Percentiles rank a stretch among this genome's conserved stretches.
Conservation (phyloP, 2,888 invertebrate genomes). For the Bhutanitis thaidina region DNA sequence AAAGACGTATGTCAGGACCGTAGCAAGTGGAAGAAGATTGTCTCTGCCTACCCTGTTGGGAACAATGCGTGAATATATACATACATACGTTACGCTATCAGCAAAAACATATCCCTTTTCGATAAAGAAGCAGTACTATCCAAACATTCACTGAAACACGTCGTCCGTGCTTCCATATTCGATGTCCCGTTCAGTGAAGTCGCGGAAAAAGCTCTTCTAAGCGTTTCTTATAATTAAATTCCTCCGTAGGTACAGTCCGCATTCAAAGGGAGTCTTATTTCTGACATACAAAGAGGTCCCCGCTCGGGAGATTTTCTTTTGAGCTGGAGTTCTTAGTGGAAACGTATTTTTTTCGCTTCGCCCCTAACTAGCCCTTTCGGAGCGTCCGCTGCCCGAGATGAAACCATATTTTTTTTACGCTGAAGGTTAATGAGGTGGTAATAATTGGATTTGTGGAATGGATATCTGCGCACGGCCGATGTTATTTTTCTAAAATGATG, state of each 20-base stretch:
- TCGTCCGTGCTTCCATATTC: background rate
- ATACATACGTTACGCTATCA: no score
- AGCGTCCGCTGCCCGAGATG: constrained; percentile 7
- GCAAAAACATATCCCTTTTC: no score
- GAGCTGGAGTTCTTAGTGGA: constrained; percentile 21
- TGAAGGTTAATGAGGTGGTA: constrained; percentile 8
- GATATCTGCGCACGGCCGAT: no score
- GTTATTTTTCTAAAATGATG: no score
- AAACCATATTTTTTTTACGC: constrained; percentile 13
- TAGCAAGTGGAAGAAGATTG: no score
- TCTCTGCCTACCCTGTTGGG: no score
- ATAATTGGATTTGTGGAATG: constrained; percentile 13
- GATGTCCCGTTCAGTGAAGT: background rate
- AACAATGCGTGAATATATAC: no score
- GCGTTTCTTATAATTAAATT: constrained; percentile 33
- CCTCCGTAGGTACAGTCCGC: constrained; percentile 24
- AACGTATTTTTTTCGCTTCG: constrained; percentile 7
- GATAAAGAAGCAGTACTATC: no score
- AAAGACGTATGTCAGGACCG: no score
- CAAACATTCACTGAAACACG: no score
- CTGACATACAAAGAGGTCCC: constrained; percentile 28
- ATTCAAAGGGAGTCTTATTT: constrained; percentile 28
- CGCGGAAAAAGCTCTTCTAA: constrained; percentile 8
- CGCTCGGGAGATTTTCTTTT: constrained; percentile 27
- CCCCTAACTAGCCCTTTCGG: constrained; percentile 10